These are phyloP conservation scores for Noctua comes DNA, from an alignment of 2,888 invertebrate species.

Conservation along the genomic window DNA sequence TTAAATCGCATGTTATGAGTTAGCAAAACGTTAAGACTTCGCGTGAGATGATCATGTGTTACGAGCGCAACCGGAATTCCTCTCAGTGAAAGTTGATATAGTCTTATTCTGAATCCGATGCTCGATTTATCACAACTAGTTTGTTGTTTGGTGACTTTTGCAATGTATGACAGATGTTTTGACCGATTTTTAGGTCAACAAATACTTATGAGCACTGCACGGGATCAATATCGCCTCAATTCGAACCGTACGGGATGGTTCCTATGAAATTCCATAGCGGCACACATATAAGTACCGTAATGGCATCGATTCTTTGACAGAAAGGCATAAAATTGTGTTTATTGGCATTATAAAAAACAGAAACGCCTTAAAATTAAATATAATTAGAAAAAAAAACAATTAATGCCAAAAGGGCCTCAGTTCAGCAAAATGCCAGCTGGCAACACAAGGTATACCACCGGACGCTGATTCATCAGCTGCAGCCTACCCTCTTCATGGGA, in stretches of 20 bases:
- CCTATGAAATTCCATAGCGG: background rate
- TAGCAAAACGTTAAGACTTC: constrained; percentile 45
- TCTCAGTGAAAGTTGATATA: constrained; percentile 55
- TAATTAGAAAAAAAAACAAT: no score
- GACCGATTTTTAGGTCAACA: background rate
- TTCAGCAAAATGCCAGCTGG: no score
- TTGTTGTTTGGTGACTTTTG: constrained; percentile 6
- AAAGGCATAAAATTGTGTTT: background rate
- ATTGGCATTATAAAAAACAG: no score
- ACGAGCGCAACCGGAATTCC: constrained; percentile 53
- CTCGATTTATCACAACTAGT: constrained; percentile 32
- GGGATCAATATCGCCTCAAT: background rate
- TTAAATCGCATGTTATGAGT: constrained; percentile 27
- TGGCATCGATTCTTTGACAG: background rate
- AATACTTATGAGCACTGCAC: background rate
- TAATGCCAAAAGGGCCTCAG: no score
- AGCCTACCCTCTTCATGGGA: background rate
- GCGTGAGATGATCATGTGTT: constrained; percentile 48
- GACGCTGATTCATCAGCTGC: no score
- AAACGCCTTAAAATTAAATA: no score
- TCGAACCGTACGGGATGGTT: background rate
- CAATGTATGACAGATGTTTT: background rate
- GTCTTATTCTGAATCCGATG: constrained; percentile 35
- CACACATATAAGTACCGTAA: background rate
- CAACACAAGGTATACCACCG: no score